A percentile compares a stretch with the other conserved stretches of the same genome.
phyloP scores from a whole-genome alignment of 2,888 invertebrate species.

The Cynaeus angustus region DNA sequence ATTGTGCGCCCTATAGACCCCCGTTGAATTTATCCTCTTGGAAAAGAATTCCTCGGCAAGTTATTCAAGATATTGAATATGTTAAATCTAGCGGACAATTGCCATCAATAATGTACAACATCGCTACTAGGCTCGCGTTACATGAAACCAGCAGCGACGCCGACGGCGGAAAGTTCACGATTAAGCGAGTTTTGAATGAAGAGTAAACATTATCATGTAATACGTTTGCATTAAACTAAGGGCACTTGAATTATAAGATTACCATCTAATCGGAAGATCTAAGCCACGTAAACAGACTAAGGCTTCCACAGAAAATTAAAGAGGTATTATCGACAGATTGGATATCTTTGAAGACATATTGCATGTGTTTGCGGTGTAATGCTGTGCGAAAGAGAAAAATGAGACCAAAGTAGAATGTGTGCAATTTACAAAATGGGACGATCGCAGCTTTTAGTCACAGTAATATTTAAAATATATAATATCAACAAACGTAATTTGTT shows the following conservation, averaged over 20 bases:
- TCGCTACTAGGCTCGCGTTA: constrained; percentile 2
- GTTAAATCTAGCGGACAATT: constrained; percentile 69
- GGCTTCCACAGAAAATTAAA: not conserved
- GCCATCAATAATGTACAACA: constrained; percentile 53
- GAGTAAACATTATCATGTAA: constrained; percentile 4
- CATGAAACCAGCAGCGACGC: constrained; percentile 4
- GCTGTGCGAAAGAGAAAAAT: too few relatives aligned
- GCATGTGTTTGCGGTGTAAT: too few relatives aligned
- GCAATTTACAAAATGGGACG: too few relatives aligned
- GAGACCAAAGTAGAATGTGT: too few relatives aligned
- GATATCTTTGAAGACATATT: not conserved
- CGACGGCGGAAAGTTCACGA: not conserved
- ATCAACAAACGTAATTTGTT: too few relatives aligned
- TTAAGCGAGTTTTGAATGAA: not conserved
- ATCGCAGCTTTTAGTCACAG: too few relatives aligned
- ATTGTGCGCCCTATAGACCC: constrained; percentile 57
- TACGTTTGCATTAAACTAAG: constrained; percentile 4
- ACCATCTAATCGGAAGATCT: constrained; percentile 4
- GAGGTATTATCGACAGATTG: not conserved
- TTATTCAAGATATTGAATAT: constrained; percentile 64
- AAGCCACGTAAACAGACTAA: not conserved
- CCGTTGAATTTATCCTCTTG: constrained; percentile 61
- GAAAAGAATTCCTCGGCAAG: constrained; percentile 62
- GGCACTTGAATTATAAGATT: not conserved
- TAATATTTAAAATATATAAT: too few relatives aligned